Base-by-base conservation (phyloP, 2,888 invertebrate species). In the Pycnomerus fuliginosus region DNA sequence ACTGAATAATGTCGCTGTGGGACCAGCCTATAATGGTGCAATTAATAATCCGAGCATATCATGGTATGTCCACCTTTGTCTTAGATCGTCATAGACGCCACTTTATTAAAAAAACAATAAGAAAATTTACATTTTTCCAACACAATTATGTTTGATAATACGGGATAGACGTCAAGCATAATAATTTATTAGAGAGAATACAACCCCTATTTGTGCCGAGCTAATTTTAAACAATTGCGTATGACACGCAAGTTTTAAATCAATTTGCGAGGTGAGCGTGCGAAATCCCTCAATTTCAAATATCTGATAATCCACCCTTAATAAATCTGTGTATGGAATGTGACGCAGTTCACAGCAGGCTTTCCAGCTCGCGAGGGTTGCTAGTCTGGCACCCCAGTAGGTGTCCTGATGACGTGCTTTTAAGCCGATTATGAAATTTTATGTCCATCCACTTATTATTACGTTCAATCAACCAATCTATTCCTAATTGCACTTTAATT, bases 311-410 rank as follows among this genome's bases (percentile, higher is more conserved):
- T 62, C 62, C 62, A 47, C 59, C 61, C 60, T 62, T 60, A 62
- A 64, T 33, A 27, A 64, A 64, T 64, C 62, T 60, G 64, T 58
- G 45, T 61, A 61, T 60, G 64, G 65, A 65, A 65, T 64, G 63
- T 60, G 64, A 61, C 62, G 61, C 58, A 55, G 58, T 58, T 61
- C 60, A 51, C 60, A 63, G 61, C 60, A 51, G 62, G 62, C 60
- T 60, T 60, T 57, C 37, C 27, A 30, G 29, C 43, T 45, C 43
- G 44, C 34, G 44, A 39, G 49, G 40, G 50, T n/a, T n/a, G n/a
- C n/a, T n/a, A n/a, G n/a, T n/a, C 42, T 30, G 29, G 33, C 7
- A 16, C 11, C 22, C 34, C 28, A 31, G 34, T 14, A 43, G 52
- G 55, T 61, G 61, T 61, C 59, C 56, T 50, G 52, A 52, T 56